Evolutionary conservation across 1,140 invertebrate species (phyloP), one percentile per base, ranked within the genome.

Genomic region (Eufriesea mexicana): DNA sequence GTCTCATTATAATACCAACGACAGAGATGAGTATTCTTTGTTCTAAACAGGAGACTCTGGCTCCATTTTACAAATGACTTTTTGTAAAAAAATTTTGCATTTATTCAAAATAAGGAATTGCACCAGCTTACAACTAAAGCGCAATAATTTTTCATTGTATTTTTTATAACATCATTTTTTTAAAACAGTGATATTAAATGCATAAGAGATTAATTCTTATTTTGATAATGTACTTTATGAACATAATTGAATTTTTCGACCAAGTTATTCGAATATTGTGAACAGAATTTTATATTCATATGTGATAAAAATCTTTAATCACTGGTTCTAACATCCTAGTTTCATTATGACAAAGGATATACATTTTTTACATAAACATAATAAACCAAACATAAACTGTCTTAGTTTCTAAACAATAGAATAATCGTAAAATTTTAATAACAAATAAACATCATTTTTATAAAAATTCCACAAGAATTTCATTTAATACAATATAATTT

Each of bases 1-100:
- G 82, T 87, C 85, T 87, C 82, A 45, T 84, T 84, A 77, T 80
- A 87, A 51, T 87, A 87, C 76, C 77, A 84, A 87, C 85, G 76
- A 84, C 77, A 77, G 76, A 87, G 62, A 80, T 87, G 85, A 87
- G 82, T 87, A 83, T 86, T 61, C 51, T 70, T 83, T 42, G 8
- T 83, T 79, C 28, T 55, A 62, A 64, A 73, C 49, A 45, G 42
- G 62, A 86, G 80, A 42, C 67, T 83, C 66, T 55, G 83, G 59
- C 70, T 87, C 72, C 81, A 47, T 72, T 66, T 79, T 84, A 84
- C 23, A 45, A 83, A 23, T 68, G 18, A 70, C 35, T 57, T 64
- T 83, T 28, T 47, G 68, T 25, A 54, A 42, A 73, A 47, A 71
- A 47, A 54, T 8, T 62, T n/a, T 12, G 49, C 7, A 54, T 74